phyloP scores from a whole-genome alignment of 2,888 invertebrate species.

The Euclidia mi region DNA sequence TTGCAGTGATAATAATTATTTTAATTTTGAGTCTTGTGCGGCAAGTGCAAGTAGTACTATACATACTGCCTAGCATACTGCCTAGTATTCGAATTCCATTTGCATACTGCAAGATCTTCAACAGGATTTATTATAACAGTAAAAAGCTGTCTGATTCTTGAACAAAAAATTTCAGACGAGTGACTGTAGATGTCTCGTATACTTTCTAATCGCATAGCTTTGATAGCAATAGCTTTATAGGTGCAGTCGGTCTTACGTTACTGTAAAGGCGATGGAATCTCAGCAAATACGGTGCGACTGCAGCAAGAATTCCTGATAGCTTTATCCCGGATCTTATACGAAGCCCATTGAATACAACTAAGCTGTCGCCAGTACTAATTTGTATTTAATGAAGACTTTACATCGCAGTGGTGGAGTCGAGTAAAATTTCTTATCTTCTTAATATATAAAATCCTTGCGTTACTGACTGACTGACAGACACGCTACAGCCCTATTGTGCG shows the following conservation, averaged over 20 bases:
- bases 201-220: conserved; percentile 3
- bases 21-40: no score
- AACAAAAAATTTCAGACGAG: no score
- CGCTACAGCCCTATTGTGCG: no score
- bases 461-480: no score
- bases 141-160: no score
- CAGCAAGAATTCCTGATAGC: conserved; percentile 47
- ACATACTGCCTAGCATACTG: no score
- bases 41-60: no score
- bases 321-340: conserved; percentile 48
- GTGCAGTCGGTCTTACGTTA: conserved; percentile 26
- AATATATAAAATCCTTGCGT: no score
- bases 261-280: conserved; percentile 46
- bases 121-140: no score
- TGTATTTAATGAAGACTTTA: conserved; percentile 29
- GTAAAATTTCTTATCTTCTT: neutral
- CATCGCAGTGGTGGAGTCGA: conserved; percentile 2
- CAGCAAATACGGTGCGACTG: conserved; percentile 16
- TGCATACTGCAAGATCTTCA: no score
- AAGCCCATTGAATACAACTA: conserved; percentile 31
- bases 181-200: neutral
- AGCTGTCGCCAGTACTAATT: conserved; percentile 33
- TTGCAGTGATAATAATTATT: no score
- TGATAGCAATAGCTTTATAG: conserved; percentile 8
- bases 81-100: no score